Conservation (phyloP, 2,113 vertebrate genomes). For the Triplophysa dalaica region DNA sequence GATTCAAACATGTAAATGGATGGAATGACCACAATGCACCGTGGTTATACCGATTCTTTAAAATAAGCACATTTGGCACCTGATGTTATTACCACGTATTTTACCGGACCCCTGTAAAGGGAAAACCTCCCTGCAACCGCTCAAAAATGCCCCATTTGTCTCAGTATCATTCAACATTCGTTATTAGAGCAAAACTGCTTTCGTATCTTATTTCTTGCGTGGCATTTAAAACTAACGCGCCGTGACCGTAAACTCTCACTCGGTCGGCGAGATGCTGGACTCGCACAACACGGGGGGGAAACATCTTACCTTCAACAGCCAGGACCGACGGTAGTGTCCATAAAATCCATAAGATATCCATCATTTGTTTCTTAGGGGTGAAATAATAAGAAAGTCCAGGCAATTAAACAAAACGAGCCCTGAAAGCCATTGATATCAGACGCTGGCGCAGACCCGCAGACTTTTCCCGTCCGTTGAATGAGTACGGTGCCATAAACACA, state of each 20-base stretch:
- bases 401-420: conserved; percentile 76
- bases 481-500: conserved; percentile 61
- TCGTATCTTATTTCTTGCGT: conserved; percentile 33
- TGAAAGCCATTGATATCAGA: conserved; percentile 75
- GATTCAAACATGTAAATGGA: not conserved
- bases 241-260: conserved; percentile 55
- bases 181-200: conserved; percentile 7
- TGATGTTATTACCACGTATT: not conserved
- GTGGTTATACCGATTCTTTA: not conserved
- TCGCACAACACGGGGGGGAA: conserved; percentile 34
- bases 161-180: not conserved
- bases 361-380: conserved; percentile 67
- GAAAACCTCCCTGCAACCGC: not conserved
- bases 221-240: conserved; percentile 47
- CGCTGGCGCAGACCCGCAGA: conserved; percentile 67
- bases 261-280: conserved; percentile 60
- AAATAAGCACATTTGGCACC: not conserved
- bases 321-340: conserved; percentile 76
- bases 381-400: conserved; percentile 61
- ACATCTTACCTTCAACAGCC: conserved; percentile 79
- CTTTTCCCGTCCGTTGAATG: conserved; percentile 72
- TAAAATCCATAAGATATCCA: conserved; percentile 83
- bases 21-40: not conserved
- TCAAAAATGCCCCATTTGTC: not conserved
- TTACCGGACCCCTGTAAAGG: not conserved